phyloP scores from a whole-genome alignment of 2,888 invertebrate genomes.

The Chaetoderma sp. region DNA sequence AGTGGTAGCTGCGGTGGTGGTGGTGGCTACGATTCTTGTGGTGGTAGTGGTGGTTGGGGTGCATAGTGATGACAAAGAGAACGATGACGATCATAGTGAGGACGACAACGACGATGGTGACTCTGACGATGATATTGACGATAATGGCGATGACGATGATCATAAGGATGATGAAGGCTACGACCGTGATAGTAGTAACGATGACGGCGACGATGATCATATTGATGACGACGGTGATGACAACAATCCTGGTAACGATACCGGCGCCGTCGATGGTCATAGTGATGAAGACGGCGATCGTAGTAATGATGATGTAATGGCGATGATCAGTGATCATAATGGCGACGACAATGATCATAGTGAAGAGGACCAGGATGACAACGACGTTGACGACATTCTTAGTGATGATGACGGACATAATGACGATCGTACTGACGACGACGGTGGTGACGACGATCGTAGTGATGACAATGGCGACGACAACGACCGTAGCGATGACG shows the following conservation, averaged over 20 bases:
- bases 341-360: not conserved
- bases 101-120: not conserved
- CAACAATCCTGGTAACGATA: not conserved
- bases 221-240: no score
- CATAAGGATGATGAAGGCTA: slow-evolving; percentile 4
- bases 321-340: not conserved
- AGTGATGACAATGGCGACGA: not conserved
- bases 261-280: no score
- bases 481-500: not conserved
- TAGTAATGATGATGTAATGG: not conserved
- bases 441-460: slow-evolving; percentile 22
- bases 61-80: not conserved
- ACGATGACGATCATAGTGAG: not conserved
- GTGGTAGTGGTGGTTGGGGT: not conserved
- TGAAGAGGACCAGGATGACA: slow-evolving; percentile 1
- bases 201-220: slow-evolving; percentile 7
- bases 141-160: slow-evolving; percentile 27
- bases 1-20: slow-evolving; percentile 73
- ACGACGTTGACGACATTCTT: not conserved
- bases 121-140: slow-evolving; percentile 7
- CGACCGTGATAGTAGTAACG: slow-evolving; percentile 60
- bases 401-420: slow-evolving; percentile 1
- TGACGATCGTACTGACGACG: not conserved
- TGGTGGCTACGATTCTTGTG: not conserved
- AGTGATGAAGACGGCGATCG: no score